Base-by-base conservation (phyloP, 2,888 invertebrate genomes). In the Orchesella flavescens region DNA sequence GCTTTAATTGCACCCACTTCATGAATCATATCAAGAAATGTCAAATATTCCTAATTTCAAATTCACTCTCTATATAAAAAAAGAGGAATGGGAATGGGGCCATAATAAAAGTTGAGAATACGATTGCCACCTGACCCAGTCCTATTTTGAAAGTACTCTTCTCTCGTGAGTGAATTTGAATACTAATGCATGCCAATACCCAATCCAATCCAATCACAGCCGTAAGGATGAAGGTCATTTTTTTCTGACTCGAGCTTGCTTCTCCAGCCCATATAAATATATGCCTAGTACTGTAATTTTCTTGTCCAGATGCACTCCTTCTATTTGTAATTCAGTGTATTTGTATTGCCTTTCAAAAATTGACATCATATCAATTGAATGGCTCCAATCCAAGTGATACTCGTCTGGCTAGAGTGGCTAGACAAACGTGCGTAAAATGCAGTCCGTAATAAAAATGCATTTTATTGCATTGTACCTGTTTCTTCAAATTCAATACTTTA, bases 1-100 rank as follows among this genome's bases (percentile, higher is more conserved):
- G 66, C 53, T n/a, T 73, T 81, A 81, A 81, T 81, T 81, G 81
- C 81, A 74, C 74, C 74, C 68, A 59, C 15, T 68, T 66, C 81
- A 68, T 74, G 68, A 74, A 74, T 81, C 81, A 81, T 81, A 81
- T 81, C 74, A 68, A 17, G 24, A 21, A 57, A 73, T 80, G 79
- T 72, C 72, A 73, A 80, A 73, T 7, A 44, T 12, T 43, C 65
- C 71, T 72, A 71, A 79, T 79, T 79, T 72, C 63, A 46, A 63
- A 72, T 53, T 72, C 68, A 77, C 77, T 75, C 65, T 75, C 65
- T 65, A 49, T 65, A 53, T 34, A 34, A 34, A n/a, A n/a, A 13
- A 13, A 46, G 57, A 9, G 57, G 57, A 57, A 21, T 21, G 59
- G 12, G 17, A 13, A 59, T 21, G 23, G 4, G 12, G 59, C 17